Conservation (phyloP, 1,140 invertebrate species). For the Drosophila serrata region DNA sequence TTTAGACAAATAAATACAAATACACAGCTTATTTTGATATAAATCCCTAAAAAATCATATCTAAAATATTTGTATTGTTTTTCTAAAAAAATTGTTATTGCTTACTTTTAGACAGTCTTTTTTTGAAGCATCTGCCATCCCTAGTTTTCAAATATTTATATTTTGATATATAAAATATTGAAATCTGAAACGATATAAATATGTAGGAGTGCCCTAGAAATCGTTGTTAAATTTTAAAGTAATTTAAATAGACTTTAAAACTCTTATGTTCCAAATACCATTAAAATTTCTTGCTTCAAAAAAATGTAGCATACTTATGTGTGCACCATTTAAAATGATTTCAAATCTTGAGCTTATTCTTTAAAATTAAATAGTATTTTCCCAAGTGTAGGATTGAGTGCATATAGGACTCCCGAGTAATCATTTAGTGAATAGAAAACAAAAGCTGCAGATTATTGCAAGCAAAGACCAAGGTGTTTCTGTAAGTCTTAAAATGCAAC, state of each 20-base stretch:
- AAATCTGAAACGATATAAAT: too few species aligned
- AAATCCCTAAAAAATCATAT: background rate
- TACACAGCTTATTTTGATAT: background rate
- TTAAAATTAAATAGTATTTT: background rate
- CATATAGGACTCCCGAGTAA: conserved; percentile 26
- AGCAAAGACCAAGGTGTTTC: background rate
- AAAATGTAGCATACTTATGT: too few species aligned
- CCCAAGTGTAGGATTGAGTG: conserved; percentile 6
- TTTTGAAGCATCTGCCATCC: too few species aligned
- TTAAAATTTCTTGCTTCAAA: background rate
- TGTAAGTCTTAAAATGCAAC: background rate
- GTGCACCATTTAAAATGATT: background rate
- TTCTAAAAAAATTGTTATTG: too few species aligned
- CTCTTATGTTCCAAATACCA: background rate
- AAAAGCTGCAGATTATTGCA: conserved; percentile 34
- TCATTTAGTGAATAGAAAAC: conserved; percentile 27
- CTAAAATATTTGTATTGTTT: background rate
- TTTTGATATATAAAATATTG: too few species aligned
- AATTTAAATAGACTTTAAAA: background rate
- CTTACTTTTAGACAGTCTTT: too few species aligned
- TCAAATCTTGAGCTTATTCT: background rate
- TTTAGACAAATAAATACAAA: background rate
- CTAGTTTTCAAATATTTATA: too few species aligned
- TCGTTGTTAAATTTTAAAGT: background rate
- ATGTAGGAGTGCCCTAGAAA: background rate